Base-by-base conservation (phyloP, 2,888 invertebrate genomes). In the Sepiola atlantica region DNA sequence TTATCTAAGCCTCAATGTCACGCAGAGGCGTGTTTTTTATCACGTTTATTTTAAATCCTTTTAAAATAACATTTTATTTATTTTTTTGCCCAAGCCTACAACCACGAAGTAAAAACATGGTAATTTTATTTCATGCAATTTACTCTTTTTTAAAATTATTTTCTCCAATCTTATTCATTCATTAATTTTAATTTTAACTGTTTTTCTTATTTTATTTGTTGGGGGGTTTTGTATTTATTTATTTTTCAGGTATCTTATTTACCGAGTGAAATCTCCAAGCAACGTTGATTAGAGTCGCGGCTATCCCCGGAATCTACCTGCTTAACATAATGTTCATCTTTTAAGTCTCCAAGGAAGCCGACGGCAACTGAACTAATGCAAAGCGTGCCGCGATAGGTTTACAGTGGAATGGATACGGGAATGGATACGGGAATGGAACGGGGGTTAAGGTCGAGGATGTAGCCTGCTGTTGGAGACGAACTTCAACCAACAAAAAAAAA, bases 261-360 rank as follows among this genome's bases (percentile, higher is more conserved):
- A 77, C n/a, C 77, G n/a, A 77, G n/a, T 32, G n/a, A 14, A 77
- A 77, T 77, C 77, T 77, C 16, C 77, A 32, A 32, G 77, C n/a
- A 77, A 77, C 77, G 77, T 77, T 77, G 77, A 77, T 77, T 77
- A 77, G 77, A n/a, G 77, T 77, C 77, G 77, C n/a, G 12, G 21
- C 77, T 77, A 77, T 77, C 77, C 77, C 14, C n/a, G 77, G n/a
- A 77, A 77, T 77, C 77, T 32, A 77, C 77, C 32, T 18, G 77
- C 77, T 77, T 77, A 77, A 77, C 77, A 32, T 77, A 77, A 77
- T 77, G 77, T 16, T 77, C 77, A 77, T 77, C 77, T 77, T 77
- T 77, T 77, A 77, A 77, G 77, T n/a, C 77, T n/a, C n/a, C 77
- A n/a, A 77, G n/a, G n/a, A 12, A n/a, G n/a, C 16, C n/a, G 32